phyloP scores from a whole-genome alignment of 2,113 vertebrate species.

The Apteryx mantelli region DNA sequence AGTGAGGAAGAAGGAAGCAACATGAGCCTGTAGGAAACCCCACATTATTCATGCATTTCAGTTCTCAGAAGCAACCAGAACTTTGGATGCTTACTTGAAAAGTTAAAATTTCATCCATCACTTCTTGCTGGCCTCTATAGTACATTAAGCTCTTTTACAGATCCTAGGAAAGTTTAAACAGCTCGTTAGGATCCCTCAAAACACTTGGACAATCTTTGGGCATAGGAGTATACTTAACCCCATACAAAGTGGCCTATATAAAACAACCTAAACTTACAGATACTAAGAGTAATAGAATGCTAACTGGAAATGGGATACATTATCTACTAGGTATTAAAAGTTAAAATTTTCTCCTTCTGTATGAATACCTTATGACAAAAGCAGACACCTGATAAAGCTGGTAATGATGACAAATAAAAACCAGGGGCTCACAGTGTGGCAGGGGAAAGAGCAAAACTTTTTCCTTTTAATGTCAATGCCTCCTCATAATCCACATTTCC shows the following conservation, averaged over 20 bases:
- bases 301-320: not conserved
- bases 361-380: not conserved
- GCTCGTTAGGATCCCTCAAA: not conserved
- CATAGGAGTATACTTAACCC: not conserved
- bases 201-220: not conserved
- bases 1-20: not conserved
- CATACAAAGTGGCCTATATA: not conserved
- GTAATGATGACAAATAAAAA: not conserved
- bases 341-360: not conserved
- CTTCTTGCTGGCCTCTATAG: not conserved
- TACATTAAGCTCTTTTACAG: not conserved
- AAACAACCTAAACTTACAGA: not conserved
- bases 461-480: not conserved
- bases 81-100: not conserved
- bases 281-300: not conserved
- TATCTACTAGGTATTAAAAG: not conserved
- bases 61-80: not conserved
- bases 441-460: not conserved
- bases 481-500: not conserved
- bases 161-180: not conserved
- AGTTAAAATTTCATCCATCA: not conserved
- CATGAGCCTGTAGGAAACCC: not conserved
- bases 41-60: not conserved
- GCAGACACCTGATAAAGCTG: not conserved
- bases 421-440: accelerated